Conservation (phyloP, 2,113 vertebrate genomes). For the Bos javanicus region DNA sequence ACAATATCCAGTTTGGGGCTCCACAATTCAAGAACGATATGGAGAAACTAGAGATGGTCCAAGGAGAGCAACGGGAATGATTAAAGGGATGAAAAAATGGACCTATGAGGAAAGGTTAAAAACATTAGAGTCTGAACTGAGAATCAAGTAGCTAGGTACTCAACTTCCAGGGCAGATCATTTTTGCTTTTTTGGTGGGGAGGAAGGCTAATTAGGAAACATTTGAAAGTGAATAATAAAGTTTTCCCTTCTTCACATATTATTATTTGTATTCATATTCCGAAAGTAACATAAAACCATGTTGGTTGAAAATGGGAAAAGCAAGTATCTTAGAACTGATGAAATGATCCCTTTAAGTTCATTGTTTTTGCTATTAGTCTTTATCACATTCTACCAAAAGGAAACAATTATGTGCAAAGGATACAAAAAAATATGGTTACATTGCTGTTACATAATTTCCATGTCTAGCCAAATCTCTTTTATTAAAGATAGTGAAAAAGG, state of each 20-base stretch:
- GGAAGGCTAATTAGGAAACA: slow-evolving; percentile 46
- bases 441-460: neutral
- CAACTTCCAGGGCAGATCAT: slow-evolving; percentile 49
- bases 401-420: neutral
- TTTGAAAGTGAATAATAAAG: slow-evolving; percentile 29
- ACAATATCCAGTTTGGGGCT: slow-evolving; percentile 70
- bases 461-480: neutral
- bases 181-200: slow-evolving; percentile 18
- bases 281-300: neutral
- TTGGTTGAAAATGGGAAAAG: slow-evolving; percentile 23
- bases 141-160: slow-evolving; percentile 58
- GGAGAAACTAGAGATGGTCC: slow-evolving; percentile 76
- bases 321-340: neutral
- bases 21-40: slow-evolving; percentile 72
- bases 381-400: slow-evolving; percentile 11
- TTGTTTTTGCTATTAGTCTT: neutral
- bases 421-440: neutral
- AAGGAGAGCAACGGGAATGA: slow-evolving; percentile 71
- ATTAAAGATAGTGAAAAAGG: neutral
- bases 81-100: slow-evolving; percentile 72
- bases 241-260: slow-evolving; percentile 30
- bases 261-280: slow-evolving; percentile 37
- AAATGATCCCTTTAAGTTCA: neutral
- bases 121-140: slow-evolving; percentile 66
- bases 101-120: slow-evolving; percentile 73